phyloP scores from a whole-genome alignment of 2,797 vertebrate species.

The Tauraco hartlaubi region DNA sequence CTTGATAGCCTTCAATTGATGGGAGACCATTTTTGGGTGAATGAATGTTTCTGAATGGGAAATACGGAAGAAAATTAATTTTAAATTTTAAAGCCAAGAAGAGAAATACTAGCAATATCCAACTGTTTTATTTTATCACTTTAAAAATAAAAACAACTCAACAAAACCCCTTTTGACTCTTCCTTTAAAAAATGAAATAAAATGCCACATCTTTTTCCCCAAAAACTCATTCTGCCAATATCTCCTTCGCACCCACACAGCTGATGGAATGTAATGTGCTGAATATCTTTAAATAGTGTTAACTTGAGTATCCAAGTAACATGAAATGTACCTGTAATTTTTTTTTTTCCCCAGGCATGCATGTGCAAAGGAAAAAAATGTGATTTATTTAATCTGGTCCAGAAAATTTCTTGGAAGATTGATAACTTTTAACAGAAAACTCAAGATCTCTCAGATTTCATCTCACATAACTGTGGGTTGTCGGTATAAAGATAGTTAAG shows the following conservation, averaged over 20 bases:
- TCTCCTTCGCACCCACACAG: background rate
- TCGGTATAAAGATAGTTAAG: background rate
- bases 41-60: background rate
- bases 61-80: background rate
- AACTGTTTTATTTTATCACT: background rate
- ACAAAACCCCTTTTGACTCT: rapidly evolving
- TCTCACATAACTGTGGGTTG: background rate
- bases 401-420: background rate
- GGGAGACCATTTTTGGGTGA: background rate
- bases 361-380: background rate
- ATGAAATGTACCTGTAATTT: background rate
- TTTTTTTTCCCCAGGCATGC: background rate
- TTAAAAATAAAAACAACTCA: background rate
- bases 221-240: background rate
- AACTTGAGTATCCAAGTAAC: background rate
- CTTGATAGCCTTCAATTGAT: background rate
- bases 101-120: background rate
- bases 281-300: background rate
- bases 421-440: background rate
- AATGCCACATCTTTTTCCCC: background rate
- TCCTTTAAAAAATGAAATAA: background rate
- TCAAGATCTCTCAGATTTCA: background rate
- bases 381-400: background rate
- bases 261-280: background rate
- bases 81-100: background rate